These are phyloP conservation scores for Drosophila ercepeae DNA, from an alignment of 1,140 invertebrate genomes.

Conservation along the genomic window DNA sequence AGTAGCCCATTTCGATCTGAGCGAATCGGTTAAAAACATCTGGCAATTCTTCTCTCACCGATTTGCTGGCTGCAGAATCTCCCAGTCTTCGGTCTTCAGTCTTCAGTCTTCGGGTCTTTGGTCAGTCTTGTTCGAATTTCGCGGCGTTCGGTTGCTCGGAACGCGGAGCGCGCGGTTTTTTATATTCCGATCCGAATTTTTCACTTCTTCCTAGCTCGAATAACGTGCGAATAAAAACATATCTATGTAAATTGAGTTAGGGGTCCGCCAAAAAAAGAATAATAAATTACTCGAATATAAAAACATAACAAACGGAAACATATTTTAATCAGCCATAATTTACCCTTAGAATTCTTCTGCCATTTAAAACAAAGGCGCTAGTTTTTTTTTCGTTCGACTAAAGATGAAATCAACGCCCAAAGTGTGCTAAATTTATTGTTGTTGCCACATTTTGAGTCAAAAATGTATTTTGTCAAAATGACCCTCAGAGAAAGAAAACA, in stretches of 20 bases:
- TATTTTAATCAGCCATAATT: conserved; percentile 42
- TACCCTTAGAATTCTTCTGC: conserved; percentile 38
- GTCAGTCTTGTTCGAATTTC: conserved; percentile 78
- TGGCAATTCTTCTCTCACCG: conserved; percentile 16
- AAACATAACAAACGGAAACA: conserved; percentile 17
- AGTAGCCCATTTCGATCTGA: conserved; percentile 9
- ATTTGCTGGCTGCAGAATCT: conserved; percentile 29
- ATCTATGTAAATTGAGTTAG: conserved; percentile 44
- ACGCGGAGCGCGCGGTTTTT: conserved; percentile 56
- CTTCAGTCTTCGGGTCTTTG: conserved; percentile 28
- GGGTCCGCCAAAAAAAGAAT: neutral
- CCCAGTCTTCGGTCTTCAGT: conserved; percentile 33
- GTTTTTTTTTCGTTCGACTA: conserved; percentile 9
- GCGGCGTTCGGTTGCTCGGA: conserved; percentile 64
- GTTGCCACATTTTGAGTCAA: conserved; percentile 32
- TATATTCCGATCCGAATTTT: conserved; percentile 12
- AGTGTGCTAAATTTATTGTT: conserved; percentile 62
- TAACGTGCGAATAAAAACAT: conserved; percentile 44
- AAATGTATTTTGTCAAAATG: conserved; percentile 6
- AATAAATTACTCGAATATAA: conserved; percentile 33
- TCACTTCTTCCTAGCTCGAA: conserved; percentile 11
- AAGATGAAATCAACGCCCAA: conserved; percentile 38
- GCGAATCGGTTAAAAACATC: conserved; percentile 56
- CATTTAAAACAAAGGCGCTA: conserved; percentile 31
- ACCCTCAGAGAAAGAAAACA: conserved; percentile 20